Evolutionary conservation across 2,888 invertebrate genomes (phyloP).

Genomic region (Pseudococcus jackbeardsleyi): DNA sequence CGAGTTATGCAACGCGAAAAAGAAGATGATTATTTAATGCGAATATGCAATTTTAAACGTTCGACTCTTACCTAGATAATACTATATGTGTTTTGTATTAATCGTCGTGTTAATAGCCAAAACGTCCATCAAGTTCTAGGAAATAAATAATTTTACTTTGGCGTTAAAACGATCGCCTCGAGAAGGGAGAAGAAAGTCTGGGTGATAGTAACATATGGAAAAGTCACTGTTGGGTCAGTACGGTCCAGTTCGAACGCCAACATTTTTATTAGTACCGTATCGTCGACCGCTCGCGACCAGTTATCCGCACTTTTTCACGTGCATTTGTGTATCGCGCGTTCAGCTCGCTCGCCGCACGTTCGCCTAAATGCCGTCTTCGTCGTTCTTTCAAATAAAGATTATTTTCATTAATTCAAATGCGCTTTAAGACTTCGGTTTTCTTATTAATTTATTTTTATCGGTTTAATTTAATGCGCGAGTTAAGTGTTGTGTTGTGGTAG

Average conservation of each 20-base stretch:
- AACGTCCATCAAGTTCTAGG: slow-evolving; percentile 62
- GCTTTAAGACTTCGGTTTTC: slow-evolving; percentile 56
- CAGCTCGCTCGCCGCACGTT: background rate
- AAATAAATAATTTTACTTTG: slow-evolving; percentile 53
- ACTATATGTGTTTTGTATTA: slow-evolving; percentile 52
- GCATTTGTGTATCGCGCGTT: slow-evolving; percentile 53
- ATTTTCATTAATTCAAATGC: slow-evolving; percentile 36
- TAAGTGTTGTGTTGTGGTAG: slow-evolving; percentile 32
- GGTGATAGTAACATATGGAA: slow-evolving; percentile 61
- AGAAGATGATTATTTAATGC: slow-evolving; percentile 59
- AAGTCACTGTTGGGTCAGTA: slow-evolving; percentile 60
- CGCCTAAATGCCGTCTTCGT: background rate
- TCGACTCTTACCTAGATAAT: slow-evolving; percentile 48
- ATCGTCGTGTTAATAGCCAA: slow-evolving; percentile 47
- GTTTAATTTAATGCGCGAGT: background rate
- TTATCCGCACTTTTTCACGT: slow-evolving; percentile 57
- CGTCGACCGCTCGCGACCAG: slow-evolving; percentile 52
- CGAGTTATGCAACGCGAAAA: slow-evolving; percentile 24
- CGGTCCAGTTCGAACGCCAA: slow-evolving; percentile 62
- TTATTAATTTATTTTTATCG: slow-evolving; percentile 32
- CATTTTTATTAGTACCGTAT: slow-evolving; percentile 58
- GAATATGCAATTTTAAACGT: slow-evolving; percentile 62
- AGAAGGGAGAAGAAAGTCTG: slow-evolving; percentile 64
- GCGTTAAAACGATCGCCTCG: slow-evolving; percentile 60
- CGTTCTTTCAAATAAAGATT: slow-evolving; percentile 38